Conservation (phyloP, 2,888 invertebrate species). For the Thymelicus sylvestris region DNA sequence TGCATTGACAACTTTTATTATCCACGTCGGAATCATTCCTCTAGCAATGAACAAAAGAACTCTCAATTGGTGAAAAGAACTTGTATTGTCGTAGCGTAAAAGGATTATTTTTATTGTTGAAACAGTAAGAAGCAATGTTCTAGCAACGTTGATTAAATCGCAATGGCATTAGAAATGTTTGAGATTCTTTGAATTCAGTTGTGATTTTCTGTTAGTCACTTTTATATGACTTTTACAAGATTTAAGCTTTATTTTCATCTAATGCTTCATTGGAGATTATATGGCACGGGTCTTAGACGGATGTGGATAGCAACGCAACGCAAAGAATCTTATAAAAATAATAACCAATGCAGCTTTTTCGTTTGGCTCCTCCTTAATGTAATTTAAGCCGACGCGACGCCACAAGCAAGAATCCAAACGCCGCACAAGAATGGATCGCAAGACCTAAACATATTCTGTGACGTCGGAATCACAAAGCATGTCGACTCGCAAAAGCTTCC, state of each 20-base stretch:
- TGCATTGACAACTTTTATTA: constrained; percentile 64
- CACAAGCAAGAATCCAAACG: constrained; percentile 12
- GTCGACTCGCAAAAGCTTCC: constrained; percentile 44
- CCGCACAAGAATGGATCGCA: background rate
- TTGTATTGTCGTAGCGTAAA: constrained; percentile 24
- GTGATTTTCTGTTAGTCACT: background rate
- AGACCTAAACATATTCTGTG: constrained; percentile 24
- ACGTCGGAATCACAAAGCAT: constrained; percentile 50
- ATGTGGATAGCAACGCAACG: too few species aligned
- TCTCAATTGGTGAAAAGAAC: constrained; percentile 28
- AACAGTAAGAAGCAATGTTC: constrained; percentile 22
- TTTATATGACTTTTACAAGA: background rate
- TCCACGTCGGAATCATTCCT: constrained; percentile 49
- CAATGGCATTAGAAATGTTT: constrained; percentile 2
- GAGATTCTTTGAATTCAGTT: background rate
- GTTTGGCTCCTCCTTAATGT: background rate
- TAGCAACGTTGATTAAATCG: constrained; percentile 25
- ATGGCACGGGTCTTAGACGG: too few species aligned
- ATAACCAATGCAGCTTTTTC: background rate
- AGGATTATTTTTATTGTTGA: constrained; percentile 24
- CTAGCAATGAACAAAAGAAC: constrained; percentile 37
- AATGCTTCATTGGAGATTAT: background rate
- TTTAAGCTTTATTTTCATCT: background rate
- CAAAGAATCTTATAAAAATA: background rate
- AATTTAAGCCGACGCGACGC: background rate